These are phyloP conservation scores for Spodoptera picta DNA, from an alignment of 2,888 invertebrate species.

Conservation along the genomic window DNA sequence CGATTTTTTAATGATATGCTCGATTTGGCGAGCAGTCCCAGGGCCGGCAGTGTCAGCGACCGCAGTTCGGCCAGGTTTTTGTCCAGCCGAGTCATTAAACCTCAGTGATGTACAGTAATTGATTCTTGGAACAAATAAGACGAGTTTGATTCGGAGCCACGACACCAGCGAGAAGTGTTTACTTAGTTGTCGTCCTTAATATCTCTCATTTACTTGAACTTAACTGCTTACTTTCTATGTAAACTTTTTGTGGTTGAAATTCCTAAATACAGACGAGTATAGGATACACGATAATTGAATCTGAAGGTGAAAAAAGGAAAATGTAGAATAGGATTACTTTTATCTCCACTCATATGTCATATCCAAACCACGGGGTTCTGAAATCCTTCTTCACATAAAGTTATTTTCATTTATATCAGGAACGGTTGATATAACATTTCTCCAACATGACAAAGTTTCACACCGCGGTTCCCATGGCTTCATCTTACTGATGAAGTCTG, in stretches of 20 bases:
- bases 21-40: constrained; percentile 46
- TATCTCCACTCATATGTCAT: no score
- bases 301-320: no score
- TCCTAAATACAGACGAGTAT: no score
- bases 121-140: constrained; percentile 71
- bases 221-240: no score
- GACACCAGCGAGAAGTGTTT: constrained; percentile 45
- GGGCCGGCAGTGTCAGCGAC: constrained; percentile 62
- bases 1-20: constrained; percentile 55
- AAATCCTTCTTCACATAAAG: no score
- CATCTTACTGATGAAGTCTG: constrained; percentile 59
- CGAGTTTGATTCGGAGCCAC: constrained; percentile 52
- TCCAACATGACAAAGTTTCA: no score
- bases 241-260: no score
- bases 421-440: no score
- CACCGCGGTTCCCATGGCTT: constrained; percentile 47
- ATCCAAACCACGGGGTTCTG: no score
- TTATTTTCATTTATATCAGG: no score
- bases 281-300: no score
- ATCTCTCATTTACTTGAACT: constrained; percentile 4
- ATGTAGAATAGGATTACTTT: no score
- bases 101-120: constrained; percentile 66
- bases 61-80: constrained; percentile 63
- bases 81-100: constrained; percentile 68
- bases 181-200: constrained; percentile 1